Evolutionary conservation across 2,113 vertebrate species (phyloP), one percentile per base, ranked within the genome.

Genomic region (Gobius niger): DNA sequence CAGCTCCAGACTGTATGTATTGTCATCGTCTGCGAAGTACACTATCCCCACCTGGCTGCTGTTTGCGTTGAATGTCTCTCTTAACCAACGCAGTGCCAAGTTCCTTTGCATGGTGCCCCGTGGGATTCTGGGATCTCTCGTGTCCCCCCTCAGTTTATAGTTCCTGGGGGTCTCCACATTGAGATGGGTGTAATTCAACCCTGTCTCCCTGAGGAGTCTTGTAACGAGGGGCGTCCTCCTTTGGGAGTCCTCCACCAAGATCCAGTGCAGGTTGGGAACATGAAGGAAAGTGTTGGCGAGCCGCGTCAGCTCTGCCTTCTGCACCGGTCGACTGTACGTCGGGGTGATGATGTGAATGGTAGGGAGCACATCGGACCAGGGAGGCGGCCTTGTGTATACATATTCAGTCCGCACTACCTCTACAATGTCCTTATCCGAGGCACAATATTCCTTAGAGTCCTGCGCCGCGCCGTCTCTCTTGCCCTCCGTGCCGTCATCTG

Each of bases 321-420:
- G 98, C 44, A 98, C 97, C 0, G 96, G 96, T 6, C 98, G 93
- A 78, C 96, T 98, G 85, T 99, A 99, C 12, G 97, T 99, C 57
- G 97, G 98, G 1, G 98, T 98, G 87, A 99, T 94, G 82, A 98
- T 92, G 54, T 99, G 97, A 91, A 99, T 99, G 82, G 96, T 98
- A 70, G 98, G 96, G 67, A 99, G 94, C 44, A 95, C 95, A 63
- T 98, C 98, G 0, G 96, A 98, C 97, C 98, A 98, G 0, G 96
- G 97, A 0, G 97, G 97, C 0, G 98, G 96, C 71, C 96, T 91
- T 0, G 97, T 99, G 77, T 98, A 99, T 74, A 99, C 98, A 0
- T 99, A 99, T 81, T 99, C 98, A 41, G 98, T 99, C 91, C 98
- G 95, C 86, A 99, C 96, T 91, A 99, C 98, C 91, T 99, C 98